Percentiles rank a stretch among this genome's conserved stretches.
phyloP scores from a whole-genome alignment of 2,888 invertebrate genomes.

The Volucella zonaria region DNA sequence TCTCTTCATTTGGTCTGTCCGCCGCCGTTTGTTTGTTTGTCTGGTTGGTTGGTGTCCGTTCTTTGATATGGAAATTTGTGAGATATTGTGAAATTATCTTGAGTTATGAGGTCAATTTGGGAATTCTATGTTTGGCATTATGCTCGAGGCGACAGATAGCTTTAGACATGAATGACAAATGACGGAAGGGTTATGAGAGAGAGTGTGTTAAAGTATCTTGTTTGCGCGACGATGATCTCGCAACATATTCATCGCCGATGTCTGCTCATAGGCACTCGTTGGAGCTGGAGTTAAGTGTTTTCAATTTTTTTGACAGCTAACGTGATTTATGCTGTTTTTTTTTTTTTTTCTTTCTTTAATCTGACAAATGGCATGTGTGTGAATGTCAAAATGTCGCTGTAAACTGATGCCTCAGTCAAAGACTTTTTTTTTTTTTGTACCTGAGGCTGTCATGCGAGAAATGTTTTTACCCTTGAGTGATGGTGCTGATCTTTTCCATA shows the following conservation, averaged over 20 bases:
- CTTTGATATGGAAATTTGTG: constrained; percentile 42
- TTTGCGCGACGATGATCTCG: neutral
- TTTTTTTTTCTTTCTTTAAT: no score
- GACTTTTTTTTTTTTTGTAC: no score
- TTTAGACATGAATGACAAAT: constrained; percentile 34
- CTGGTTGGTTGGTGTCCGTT: neutral
- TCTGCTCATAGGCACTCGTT: no score
- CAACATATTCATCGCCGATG: neutral
- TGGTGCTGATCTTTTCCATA: no score
- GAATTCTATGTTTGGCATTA: constrained; percentile 19
- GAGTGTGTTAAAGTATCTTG: neutral
- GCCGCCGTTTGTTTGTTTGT: neutral
- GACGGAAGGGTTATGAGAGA: neutral
- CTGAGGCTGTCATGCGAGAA: no score
- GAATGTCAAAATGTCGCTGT: neutral
- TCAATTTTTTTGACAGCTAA: neutral
- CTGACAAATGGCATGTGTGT: neutral
- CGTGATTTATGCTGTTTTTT: neutral
- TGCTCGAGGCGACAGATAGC: neutral
- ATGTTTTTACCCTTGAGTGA: no score
- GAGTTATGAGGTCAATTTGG: constrained; percentile 64
- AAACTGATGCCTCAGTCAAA: no score
- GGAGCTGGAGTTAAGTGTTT: neutral
- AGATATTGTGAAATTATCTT: constrained; percentile 42
- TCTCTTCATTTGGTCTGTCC: neutral